These are phyloP conservation scores for Choloepus hoffmanni DNA, from an alignment of 2,113 vertebrate species.

Conservation along the genomic window DNA sequence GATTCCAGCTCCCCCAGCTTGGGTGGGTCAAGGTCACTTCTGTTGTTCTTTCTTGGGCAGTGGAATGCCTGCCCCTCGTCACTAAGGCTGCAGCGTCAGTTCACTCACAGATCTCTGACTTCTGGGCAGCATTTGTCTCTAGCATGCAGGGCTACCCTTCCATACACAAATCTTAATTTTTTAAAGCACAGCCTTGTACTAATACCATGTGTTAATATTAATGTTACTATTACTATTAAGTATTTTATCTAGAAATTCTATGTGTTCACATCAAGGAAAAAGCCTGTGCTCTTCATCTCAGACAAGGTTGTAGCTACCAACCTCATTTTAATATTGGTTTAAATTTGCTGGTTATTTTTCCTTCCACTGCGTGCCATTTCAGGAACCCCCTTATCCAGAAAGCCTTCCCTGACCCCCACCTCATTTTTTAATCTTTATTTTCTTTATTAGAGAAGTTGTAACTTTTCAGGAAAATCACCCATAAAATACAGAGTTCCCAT, in stretches of 20 bases:
- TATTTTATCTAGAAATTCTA: background rate
- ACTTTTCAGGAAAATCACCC: too few relatives aligned
- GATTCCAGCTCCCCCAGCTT: background rate
- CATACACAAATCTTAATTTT: background rate
- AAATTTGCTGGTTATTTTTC: background rate
- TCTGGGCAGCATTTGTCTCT: background rate
- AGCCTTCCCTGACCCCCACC: too few relatives aligned
- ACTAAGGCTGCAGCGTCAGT: background rate
- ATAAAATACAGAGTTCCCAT: too few relatives aligned
- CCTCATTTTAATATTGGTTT: background rate
- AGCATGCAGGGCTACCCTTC: too few relatives aligned
- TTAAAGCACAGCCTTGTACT: background rate
- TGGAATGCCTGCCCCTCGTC: background rate
- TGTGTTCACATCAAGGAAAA: background rate
- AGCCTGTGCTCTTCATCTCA: background rate
- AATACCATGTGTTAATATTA: background rate
- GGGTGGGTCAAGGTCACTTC: background rate
- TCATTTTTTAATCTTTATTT: too few relatives aligned
- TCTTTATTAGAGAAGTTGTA: too few relatives aligned
- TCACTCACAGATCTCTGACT: background rate
- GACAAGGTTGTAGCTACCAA: background rate
- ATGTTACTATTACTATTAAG: background rate
- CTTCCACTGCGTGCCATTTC: too few relatives aligned
- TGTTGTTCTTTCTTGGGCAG: background rate
- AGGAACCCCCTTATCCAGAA: too few relatives aligned